These are phyloP conservation scores for Plebejus anna DNA, from an alignment of 2,888 invertebrate species.

Conservation along the genomic window DNA sequence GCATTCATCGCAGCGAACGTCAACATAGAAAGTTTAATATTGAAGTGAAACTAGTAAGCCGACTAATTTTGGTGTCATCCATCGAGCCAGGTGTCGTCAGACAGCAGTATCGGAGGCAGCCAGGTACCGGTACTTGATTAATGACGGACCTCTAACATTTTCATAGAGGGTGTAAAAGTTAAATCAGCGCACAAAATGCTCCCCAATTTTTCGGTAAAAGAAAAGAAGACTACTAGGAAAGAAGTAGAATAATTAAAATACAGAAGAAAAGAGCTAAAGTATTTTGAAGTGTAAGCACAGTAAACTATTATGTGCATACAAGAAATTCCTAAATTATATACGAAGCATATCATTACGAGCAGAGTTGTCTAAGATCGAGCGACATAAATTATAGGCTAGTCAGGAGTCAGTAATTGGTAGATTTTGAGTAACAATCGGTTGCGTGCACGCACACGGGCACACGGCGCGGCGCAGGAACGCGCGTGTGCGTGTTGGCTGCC, in stretches of 20 bases:
- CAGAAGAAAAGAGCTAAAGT: neutral
- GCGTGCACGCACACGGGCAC: constrained; percentile 33
- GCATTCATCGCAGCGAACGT: constrained; percentile 66
- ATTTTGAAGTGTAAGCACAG: constrained; percentile 5
- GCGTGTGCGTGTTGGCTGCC: constrained; percentile 49
- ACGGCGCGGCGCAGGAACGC: constrained; percentile 35
- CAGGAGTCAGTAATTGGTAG: constrained; percentile 16
- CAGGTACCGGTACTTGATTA: constrained; percentile 30
- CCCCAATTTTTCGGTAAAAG: neutral
- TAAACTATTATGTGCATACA: constrained; percentile 4
- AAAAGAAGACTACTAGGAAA: neutral
- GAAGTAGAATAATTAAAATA: neutral
- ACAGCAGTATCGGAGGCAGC: constrained; percentile 63
- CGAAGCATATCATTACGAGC: neutral
- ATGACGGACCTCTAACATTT: neutral
- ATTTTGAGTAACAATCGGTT: constrained; percentile 24
- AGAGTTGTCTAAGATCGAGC: constrained; percentile 8
- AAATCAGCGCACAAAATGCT: neutral
- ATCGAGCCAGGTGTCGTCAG: constrained; percentile 51
- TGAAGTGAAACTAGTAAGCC: constrained; percentile 61
- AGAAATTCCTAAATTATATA: constrained; percentile 1
- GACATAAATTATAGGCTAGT: constrained; percentile 10
- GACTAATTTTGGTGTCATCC: constrained; percentile 58
- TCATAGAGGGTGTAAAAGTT: constrained; percentile 1
- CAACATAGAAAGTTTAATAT: constrained; percentile 50